These are phyloP conservation scores for Pristiophorus japonicus DNA, from an alignment of 2,113 vertebrate genomes.

Conservation along the genomic window DNA sequence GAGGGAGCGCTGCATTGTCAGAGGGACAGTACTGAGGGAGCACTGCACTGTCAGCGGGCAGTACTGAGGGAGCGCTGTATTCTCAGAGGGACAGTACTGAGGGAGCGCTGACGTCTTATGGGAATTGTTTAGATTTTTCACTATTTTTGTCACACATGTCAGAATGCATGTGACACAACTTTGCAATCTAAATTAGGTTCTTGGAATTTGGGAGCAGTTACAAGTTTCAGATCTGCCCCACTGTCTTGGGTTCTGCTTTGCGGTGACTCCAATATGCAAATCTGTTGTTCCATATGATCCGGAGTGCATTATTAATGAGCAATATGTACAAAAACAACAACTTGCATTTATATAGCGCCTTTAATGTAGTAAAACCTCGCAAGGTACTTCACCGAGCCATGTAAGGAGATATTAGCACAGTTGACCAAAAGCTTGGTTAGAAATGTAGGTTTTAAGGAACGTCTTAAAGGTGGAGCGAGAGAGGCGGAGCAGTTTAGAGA, in stretches of 20 bases:
- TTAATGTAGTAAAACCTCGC: neutral
- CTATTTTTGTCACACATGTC: neutral
- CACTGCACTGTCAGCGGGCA: too few species aligned
- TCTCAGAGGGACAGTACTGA: too few species aligned
- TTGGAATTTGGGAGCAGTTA: neutral
- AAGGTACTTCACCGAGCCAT: neutral
- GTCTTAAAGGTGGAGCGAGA: neutral
- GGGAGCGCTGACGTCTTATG: too few species aligned
- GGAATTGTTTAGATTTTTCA: neutral
- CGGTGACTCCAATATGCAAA: neutral
- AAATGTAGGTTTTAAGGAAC: neutral
- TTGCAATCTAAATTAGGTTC: neutral
- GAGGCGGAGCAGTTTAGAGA: neutral
- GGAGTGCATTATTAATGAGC: neutral
- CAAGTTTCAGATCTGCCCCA: neutral
- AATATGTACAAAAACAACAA: neutral
- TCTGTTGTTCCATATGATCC: neutral
- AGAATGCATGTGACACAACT: too few species aligned
- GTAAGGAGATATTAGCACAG: neutral
- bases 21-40: too few species aligned
- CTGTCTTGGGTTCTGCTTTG: neutral
- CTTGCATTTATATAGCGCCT: neutral
- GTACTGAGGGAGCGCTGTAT: too few species aligned
- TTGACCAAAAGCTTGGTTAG: neutral
- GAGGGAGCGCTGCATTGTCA: too few species aligned